phyloP scores from a whole-genome alignment of 1,140 invertebrate species.

The Habropoda laboriosa region DNA sequence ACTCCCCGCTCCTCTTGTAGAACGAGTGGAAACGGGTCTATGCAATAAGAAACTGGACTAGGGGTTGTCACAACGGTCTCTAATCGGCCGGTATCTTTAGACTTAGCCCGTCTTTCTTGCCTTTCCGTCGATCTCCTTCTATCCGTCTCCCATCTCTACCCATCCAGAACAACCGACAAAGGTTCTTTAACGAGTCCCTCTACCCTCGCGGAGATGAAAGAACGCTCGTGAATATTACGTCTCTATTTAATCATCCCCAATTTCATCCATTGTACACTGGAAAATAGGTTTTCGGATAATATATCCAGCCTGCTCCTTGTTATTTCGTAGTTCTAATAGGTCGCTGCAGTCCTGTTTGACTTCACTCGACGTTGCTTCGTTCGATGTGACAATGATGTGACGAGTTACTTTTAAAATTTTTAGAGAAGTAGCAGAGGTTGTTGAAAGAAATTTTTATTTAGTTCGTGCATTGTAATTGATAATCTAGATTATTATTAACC shows the following conservation, averaged over 20 bases:
- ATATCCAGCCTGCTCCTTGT: background rate
- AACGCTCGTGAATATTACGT: conserved; percentile 36
- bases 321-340: background rate
- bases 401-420: too few relatives aligned
- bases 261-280: conserved; percentile 11
- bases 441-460: too few relatives aligned
- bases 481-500: too few relatives aligned
- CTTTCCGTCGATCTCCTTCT: background rate
- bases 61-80: conserved; percentile 51
- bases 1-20: conserved; percentile 26
- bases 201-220: conserved; percentile 23
- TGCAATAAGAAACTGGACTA: conserved; percentile 56
- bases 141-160: background rate
- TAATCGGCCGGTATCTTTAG: conserved; percentile 58
- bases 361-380: too few relatives aligned
- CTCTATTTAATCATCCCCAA: conserved; percentile 39
- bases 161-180: conserved; percentile 32
- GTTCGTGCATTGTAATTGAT: too few relatives aligned
- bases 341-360: too few relatives aligned
- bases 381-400: too few relatives aligned
- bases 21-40: conserved; percentile 50
- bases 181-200: conserved; percentile 35
- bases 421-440: too few relatives aligned
- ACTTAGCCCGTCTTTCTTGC: conserved; percentile 33
- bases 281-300: background rate